Conservation (phyloP, 1,140 invertebrate genomes). For the Heterodera carotae region DNA sequence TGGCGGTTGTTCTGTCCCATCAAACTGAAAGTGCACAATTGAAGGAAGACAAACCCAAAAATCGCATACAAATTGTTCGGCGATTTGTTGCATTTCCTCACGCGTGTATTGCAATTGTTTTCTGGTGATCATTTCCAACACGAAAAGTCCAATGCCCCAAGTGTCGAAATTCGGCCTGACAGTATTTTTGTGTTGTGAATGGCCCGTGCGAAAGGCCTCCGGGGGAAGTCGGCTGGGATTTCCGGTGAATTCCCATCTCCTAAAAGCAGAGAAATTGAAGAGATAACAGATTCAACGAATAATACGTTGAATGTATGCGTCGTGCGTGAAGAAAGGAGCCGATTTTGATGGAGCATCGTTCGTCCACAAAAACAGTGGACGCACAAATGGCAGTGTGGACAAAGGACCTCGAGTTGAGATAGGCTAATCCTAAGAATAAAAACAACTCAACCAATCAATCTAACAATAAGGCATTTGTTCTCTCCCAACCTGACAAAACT, state of each 20-base stretch:
- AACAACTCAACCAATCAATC: too few relatives aligned
- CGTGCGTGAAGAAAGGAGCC: constrained; percentile 24
- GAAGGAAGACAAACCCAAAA: background rate
- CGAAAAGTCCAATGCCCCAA: constrained; percentile 24
- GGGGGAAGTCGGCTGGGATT: constrained; percentile 22
- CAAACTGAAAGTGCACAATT: background rate
- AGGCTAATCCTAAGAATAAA: constrained; percentile 9
- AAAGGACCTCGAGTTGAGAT: constrained; percentile 13
- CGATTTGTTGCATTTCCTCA: constrained; percentile 12
- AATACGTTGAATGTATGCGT: constrained; percentile 15
- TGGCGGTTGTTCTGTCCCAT: constrained; percentile 11
- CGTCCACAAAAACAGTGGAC: constrained; percentile 19
- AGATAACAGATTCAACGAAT: background rate
- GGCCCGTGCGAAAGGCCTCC: constrained; percentile 2
- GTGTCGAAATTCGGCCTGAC: constrained; percentile 18
- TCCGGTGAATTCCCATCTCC: constrained; percentile 22
- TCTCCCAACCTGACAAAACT: constrained; percentile 2
- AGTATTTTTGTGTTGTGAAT: background rate
- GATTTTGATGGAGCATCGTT: constrained; percentile 18
- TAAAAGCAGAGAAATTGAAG: background rate
- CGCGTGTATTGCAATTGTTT: constrained; percentile 20
- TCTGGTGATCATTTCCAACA: constrained; percentile 29
- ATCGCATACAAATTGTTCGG: constrained; percentile 7
- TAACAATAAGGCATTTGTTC: background rate
- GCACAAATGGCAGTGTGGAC: constrained; percentile 20